These are phyloP conservation scores for Caenorhabditis zanzibari DNA, from an alignment of 2,888 invertebrate genomes.

Conservation along the genomic window DNA sequence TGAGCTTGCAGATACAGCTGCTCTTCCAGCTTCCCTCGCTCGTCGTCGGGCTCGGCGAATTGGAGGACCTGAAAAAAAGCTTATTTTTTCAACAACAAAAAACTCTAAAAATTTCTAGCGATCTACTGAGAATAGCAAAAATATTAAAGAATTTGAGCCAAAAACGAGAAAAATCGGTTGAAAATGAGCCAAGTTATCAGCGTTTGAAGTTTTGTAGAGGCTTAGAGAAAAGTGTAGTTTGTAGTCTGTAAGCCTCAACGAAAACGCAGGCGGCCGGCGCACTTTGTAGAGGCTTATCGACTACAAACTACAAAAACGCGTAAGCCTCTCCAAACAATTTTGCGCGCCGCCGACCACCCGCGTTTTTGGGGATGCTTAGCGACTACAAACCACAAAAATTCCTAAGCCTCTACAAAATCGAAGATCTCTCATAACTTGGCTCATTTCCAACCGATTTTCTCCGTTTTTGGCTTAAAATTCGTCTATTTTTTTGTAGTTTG, in stretches of 20 bases:
- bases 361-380: background rate
- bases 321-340: background rate
- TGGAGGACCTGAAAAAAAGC: constrained; percentile 41
- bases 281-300: constrained; percentile 3
- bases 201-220: background rate
- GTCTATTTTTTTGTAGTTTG: no score
- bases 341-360: no score
- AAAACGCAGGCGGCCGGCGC: no score
- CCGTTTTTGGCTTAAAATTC: no score
- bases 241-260: background rate
- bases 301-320: background rate
- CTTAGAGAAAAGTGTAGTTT: background rate
- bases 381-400: no score
- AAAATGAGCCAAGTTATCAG: no score
- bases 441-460: no score
- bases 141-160: no score
- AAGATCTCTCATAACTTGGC: no score
- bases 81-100: background rate
- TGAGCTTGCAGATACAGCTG: constrained; percentile 44
- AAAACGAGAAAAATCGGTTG: no score
- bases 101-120: background rate
- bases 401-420: no score
- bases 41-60: background rate
- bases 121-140: no score
- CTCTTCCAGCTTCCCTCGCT: background rate